A percentile compares a stretch with the other conserved stretches of the same genome.
These are phyloP conservation scores for Galeruca laticollis DNA, from an alignment of 2,888 invertebrate species.

Conservation along the genomic window DNA sequence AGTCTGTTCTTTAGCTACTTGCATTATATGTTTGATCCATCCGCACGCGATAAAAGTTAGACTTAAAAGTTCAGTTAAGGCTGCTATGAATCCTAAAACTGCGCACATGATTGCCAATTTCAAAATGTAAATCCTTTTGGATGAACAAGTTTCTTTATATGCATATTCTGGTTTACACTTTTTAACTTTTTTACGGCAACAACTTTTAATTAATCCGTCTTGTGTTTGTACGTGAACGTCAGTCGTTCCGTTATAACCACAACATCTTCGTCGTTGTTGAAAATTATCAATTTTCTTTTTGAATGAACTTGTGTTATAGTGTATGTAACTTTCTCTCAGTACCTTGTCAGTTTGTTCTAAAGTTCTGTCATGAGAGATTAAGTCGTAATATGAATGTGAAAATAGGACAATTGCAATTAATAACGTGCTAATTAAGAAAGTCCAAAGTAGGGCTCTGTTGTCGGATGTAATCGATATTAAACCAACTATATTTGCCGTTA, in stretches of 20 bases:
- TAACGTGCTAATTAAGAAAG: constrained; percentile 3
- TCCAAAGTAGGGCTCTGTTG: constrained; percentile 23
- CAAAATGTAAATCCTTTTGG: constrained; percentile 11
- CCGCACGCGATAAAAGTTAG: constrained; percentile 6
- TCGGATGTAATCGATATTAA: constrained; percentile 11
- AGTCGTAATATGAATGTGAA: constrained; percentile 1
- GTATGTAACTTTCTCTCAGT: constrained; percentile 1
- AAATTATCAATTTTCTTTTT: constrained; percentile 23
- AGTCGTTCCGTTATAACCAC: constrained; percentile 26
- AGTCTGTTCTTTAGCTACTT: background rate
- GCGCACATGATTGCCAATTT: constrained; percentile 17
- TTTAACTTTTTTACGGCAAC: constrained; percentile 24
- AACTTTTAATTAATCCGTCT: constrained; percentile 22
- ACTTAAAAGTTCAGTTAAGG: constrained; percentile 2
- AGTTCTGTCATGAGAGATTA: background rate
- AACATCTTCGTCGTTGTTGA: constrained; percentile 27
- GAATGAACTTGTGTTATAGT: background rate
- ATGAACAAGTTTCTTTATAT: constrained; percentile 15
- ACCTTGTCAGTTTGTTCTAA: background rate
- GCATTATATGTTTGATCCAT: constrained; percentile 9
- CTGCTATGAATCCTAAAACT: constrained; percentile 16
- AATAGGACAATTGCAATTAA: constrained; percentile 7
- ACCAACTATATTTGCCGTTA: constrained; percentile 10
- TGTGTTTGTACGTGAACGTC: constrained; percentile 16
- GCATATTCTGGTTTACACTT: constrained; percentile 20